phyloP scores from a whole-genome alignment of 2,888 invertebrate species.

The Netelia virgata region DNA sequence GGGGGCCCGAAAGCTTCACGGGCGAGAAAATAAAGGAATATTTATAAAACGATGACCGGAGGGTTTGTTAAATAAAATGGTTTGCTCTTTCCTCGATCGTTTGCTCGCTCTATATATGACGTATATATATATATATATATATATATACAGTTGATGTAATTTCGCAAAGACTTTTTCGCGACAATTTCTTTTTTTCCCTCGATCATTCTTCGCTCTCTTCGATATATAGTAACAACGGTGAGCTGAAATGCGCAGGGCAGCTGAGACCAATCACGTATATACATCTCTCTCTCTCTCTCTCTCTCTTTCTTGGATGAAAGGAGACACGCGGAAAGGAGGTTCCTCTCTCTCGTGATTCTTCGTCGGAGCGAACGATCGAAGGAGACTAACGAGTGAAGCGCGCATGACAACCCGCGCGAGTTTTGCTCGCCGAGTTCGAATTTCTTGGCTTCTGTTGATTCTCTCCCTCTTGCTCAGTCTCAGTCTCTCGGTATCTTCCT shows the following conservation, averaged over 20 bases:
- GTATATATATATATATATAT: too few species aligned
- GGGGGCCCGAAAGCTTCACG: too few species aligned
- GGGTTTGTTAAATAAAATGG: constrained; percentile 16
- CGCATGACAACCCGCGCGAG: constrained; percentile 67
- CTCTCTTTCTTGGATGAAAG: constrained; percentile 33
- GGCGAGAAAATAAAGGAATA: constrained; percentile 6
- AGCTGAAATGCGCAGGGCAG: constrained; percentile 22
- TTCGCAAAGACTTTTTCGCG: constrained; percentile 12
- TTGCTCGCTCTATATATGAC: neutral
- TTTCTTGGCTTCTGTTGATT: constrained; percentile 45
- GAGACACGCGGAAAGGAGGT: constrained; percentile 53
- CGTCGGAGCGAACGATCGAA: constrained; percentile 17
- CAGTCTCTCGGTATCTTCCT: neutral
- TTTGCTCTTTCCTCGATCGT: neutral
- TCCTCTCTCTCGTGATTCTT: constrained; percentile 32
- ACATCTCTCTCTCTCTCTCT: constrained; percentile 6
- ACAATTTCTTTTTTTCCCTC: constrained; percentile 30
- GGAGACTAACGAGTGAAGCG: constrained; percentile 71
- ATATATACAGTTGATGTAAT: neutral
- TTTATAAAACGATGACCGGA: neutral
- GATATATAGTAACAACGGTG: constrained; percentile 4
- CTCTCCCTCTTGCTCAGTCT: constrained; percentile 15
- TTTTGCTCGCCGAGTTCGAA: constrained; percentile 35
- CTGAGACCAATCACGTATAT: constrained; percentile 63
- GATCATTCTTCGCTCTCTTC: constrained; percentile 21